A percentile compares a stretch with the other conserved stretches of the same genome.
Evolutionary conservation across 2,888 invertebrate species (phyloP).

Genomic region (Uropetala carovei): DNA sequence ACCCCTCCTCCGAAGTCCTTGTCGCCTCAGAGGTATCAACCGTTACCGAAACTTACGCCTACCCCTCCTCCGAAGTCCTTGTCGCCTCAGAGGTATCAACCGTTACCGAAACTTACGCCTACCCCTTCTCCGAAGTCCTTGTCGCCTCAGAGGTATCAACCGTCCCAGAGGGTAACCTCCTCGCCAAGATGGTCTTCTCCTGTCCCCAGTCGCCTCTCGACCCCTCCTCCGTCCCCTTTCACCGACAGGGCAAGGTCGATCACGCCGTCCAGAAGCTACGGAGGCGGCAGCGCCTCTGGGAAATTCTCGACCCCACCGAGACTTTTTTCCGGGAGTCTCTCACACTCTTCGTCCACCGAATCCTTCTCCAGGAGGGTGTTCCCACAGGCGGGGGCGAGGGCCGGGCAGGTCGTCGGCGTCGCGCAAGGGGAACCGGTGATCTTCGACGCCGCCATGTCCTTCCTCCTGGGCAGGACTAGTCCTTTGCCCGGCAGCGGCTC

Average conservation of each 20-base stretch:
- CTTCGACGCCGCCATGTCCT: conserved; percentile 88
- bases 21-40: too few species aligned
- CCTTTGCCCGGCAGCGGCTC: conserved; percentile 64
- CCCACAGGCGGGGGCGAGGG: conserved; percentile 77
- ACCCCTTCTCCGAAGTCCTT: neutral
- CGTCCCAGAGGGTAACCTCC: neutral
- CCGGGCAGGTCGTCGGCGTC: conserved; percentile 73
- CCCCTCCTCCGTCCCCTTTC: conserved; percentile 75
- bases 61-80: neutral
- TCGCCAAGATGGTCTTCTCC: conserved; percentile 1
- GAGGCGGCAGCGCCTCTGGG: conserved; percentile 69
- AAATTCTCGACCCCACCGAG: conserved; percentile 76
- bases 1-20: neutral
- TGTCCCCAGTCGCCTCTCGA: conserved; percentile 71
- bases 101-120: too few species aligned
- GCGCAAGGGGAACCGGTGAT: conserved; percentile 85
- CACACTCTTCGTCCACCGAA: conserved; percentile 75
- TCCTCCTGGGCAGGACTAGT: conserved; percentile 80
- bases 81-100: too few species aligned
- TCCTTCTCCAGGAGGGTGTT: conserved; percentile 82
- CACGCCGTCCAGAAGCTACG: conserved; percentile 68
- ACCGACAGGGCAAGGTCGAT: conserved; percentile 72
- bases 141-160: neutral
- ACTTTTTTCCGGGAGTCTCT: conserved; percentile 74
- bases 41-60: too few species aligned